Evolutionary conservation across 2,113 vertebrate species (phyloP), one percentile per base, ranked within the genome.

Genomic region (Callorhinus ursinus): DNA sequence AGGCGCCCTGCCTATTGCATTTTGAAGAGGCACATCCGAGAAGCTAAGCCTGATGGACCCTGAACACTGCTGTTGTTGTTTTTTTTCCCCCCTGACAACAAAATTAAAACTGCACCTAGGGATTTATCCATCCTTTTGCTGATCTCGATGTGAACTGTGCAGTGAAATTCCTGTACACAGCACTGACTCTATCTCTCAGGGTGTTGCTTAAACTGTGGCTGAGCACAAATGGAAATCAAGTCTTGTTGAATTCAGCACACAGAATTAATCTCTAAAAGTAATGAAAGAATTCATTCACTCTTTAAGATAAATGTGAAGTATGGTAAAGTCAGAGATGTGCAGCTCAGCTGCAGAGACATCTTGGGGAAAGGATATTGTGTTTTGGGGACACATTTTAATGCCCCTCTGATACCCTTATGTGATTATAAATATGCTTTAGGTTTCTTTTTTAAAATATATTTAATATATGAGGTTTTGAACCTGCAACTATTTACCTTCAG

Each of bases 201-300:
- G 76, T 88, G 88, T 67, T 95, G 90, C 82, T 97, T 71, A 88
- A 92, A 98, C 90, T 65, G 92, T 59, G 28, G 83, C 77, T 96
- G 85, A 90, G 84, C 85, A 18, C 63, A 93, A 98, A 96, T 90
- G 74, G 92, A 67, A 96, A 97, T 92, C 57, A 82, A 95, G 79
- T 95, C 95, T 92, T 93, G 92, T 51, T 90, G 87, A 92, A 98
- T 95, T 98, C 95, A 97, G 97, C 95, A 97, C 72, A 93, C 88
- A 90, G 95, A 97, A 92, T 96, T 97, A 97, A 96, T 97, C 97
- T 96, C 96, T 77, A 11, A 81, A 92, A 97, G 94, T 88, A 93
- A 96, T 81, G n/a, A 93, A 97, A 97, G 83, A 97, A 97, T 97
- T 97, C 57, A 22, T 93, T 97, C 81, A 71, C 69, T 85, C 57